phyloP scores from a whole-genome alignment of 1,140 invertebrate genomes.

The Camponotus vicinus region DNA sequence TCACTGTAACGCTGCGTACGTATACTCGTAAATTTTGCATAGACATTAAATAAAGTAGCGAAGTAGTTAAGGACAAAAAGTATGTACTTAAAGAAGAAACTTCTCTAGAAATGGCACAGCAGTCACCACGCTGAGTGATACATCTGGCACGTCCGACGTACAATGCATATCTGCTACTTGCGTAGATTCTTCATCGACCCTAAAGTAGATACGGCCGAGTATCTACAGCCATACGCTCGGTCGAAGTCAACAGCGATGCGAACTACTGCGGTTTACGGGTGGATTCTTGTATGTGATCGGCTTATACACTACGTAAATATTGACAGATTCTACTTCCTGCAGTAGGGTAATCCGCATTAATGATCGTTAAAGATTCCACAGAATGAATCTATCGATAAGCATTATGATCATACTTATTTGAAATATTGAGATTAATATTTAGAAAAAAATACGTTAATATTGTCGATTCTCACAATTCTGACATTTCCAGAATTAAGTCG shows the following conservation, averaged over 20 bases:
- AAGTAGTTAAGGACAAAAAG: slow-evolving; percentile 50
- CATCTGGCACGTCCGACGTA: slow-evolving; percentile 29
- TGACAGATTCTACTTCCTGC: slow-evolving; percentile 11
- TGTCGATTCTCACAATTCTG: neutral
- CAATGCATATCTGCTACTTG: slow-evolving; percentile 35
- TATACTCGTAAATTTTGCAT: slow-evolving; percentile 52
- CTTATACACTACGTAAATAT: slow-evolving; percentile 43
- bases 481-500: neutral
- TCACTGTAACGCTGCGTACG: neutral
- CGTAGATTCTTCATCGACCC: slow-evolving; percentile 27
- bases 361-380: slow-evolving; percentile 10
- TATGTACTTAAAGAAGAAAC: slow-evolving; percentile 37
- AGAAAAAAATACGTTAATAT: neutral
- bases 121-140: slow-evolving; percentile 29
- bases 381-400: neutral
- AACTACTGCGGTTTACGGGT: slow-evolving; percentile 30
- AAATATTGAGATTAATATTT: slow-evolving; percentile 13
- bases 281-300: slow-evolving; percentile 27
- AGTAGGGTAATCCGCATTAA: slow-evolving; percentile 18
- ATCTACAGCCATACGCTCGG: neutral
- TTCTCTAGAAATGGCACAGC: slow-evolving; percentile 24
- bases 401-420: neutral
- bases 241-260: slow-evolving; percentile 39
- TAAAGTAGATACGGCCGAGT: slow-evolving; percentile 37
- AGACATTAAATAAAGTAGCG: slow-evolving; percentile 27